Base-by-base conservation (phyloP, 2,797 vertebrate species). In the Brachyrhaphis roseni region DNA sequence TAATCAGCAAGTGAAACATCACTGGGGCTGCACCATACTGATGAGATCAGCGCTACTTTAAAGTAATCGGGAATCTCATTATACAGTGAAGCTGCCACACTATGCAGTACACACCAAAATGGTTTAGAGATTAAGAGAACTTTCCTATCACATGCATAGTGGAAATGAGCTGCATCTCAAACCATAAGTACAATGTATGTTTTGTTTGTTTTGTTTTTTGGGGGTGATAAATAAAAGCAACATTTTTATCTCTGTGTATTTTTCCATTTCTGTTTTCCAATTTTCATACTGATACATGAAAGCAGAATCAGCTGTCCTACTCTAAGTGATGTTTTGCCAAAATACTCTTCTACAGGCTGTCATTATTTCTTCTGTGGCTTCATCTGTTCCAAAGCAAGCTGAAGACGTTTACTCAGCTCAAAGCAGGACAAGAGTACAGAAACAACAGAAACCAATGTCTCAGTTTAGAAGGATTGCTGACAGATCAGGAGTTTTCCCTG, bases 381-480 rank as follows among this genome's bases (percentile, higher is more conserved):
- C 81, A 85, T 91, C 85, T 81, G 84, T 85, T 88, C 85, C 84
- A 88, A 88, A 89, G 93, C 85, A 86, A 85, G 82, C 88, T 80
- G 86, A 89, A 92, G 79, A 88, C 90, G 88, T 93, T 92, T 93
- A 94, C 93, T 94, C 81, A 84, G 86, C 84, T 87, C 85, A 83
- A 91, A 91, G 90, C 74, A 59, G 78, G 80, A 88, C 86, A 89
- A 87, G 85, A 82, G 89, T 91, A 92, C 80, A 87, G 72, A 85
- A 84, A 77, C 74, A 86, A 84, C 88, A 85, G 85, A 94, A 92
- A 95, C 88, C 93, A 94, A 96, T 95, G 92, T 91, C 90, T 93
- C 90, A 87, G 88, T 94, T 95, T 94, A 93, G 85, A 76, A 55
- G 90, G 89, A 94, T 93, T 87, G 83, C 87, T 89, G 86, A 91